Evolutionary conservation across 2,113 vertebrate genomes (phyloP).

Genomic region (Calidris pygmaea): DNA sequence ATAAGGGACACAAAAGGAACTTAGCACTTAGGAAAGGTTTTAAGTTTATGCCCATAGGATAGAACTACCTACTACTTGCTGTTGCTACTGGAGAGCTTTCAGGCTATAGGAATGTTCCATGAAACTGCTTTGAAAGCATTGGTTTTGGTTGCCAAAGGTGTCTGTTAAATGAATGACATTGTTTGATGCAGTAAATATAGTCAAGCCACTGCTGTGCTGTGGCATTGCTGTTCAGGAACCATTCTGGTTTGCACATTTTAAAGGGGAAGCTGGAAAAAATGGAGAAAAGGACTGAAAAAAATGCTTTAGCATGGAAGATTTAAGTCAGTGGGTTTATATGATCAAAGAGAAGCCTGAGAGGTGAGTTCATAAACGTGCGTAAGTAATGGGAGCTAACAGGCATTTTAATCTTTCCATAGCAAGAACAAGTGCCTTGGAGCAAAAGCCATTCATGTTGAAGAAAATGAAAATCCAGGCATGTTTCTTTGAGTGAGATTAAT

Average conservation of each 20-base stretch:
- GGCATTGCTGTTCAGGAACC: neutral
- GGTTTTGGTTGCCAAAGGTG: neutral
- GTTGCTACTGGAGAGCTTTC: neutral
- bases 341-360: conserved; percentile 9
- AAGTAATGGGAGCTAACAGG: neutral
- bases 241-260: neutral
- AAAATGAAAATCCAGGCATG: neutral
- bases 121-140: neutral
- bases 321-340: neutral
- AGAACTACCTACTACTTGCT: neutral
- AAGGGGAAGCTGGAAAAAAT: neutral
- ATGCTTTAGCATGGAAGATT: neutral
- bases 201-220: neutral
- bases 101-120: neutral
- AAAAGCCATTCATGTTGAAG: neutral
- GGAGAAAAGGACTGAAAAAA: neutral
- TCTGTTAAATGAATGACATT: neutral
- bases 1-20: neutral
- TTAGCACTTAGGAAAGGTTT: neutral
- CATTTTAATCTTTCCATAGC: conserved; percentile 10
- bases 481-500: conserved; percentile 7
- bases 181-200: neutral
- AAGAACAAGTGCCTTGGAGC: conserved; percentile 31
- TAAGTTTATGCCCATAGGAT: neutral
- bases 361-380: neutral